Base-by-base conservation (phyloP, 2,888 invertebrate genomes). In the Spilosoma lubricipeda region DNA sequence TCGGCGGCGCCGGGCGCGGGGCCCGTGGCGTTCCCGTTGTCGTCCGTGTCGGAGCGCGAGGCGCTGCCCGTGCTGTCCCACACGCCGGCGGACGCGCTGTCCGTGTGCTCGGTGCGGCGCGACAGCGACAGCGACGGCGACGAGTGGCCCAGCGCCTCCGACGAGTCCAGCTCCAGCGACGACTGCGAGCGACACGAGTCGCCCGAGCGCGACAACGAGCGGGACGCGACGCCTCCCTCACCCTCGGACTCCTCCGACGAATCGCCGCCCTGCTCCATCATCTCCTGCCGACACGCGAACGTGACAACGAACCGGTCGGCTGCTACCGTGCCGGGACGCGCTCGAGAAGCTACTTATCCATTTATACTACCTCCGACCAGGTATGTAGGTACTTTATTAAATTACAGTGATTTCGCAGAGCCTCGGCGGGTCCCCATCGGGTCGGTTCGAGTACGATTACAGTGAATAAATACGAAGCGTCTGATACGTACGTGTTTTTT, bases 141-240 rank as follows among this genome's bases (percentile, higher is more conserved):
- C 69, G 91, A 91, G 84, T 89, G 91, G 84, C 74, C 86, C 52
- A 85, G 86, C 84, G 80, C 82, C 65, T 84, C 87, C 56, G 91
- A 91, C 79, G 91, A 91, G 88, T 92, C 92, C 82, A 91, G 87
- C 86, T 93, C 93, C 74, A 92, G 88, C 80, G 94, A 93, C n/a
- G 91, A 90, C 82, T 87, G 88, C 81, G 91, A 89, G 36, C 86
- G 86, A 74, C 84, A 85, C 67, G 90, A 88, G 72, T 84, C 87
- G 71, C 77, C 82, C 72, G 87, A 80, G 71, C 81, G 84, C 73
- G 84, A 84, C 72, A 81, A 80, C 81, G 84, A 80, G 48, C 52
- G 72, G 68, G 75, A 71, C 48, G 39, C 72, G 65, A 30, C 67
- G 73, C 71, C 71, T 72, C 80, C 77, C 69, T 74, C 81, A 75